Conservation (phyloP, 2,888 invertebrate genomes). For the Drosophila hawaiiensis region DNA sequence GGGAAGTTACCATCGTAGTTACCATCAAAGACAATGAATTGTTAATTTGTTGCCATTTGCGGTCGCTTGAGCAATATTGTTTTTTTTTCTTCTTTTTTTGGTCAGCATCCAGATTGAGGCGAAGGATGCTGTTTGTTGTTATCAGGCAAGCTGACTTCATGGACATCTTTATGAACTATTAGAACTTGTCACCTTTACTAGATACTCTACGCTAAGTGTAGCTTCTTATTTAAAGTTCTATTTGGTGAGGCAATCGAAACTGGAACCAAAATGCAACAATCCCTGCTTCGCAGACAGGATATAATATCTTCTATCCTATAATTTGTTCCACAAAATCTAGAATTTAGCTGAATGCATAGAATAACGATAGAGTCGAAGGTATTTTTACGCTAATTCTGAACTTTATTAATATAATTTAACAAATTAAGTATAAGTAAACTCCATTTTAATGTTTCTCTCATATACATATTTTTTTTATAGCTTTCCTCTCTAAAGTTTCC, state of each 20-base stretch:
- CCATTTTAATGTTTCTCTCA: accelerated
- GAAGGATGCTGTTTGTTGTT: slow-evolving; percentile 8
- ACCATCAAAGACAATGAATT: slow-evolving; percentile 65
- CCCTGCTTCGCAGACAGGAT: neutral
- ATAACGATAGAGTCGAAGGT: neutral
- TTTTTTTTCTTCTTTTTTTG: slow-evolving; percentile 4
- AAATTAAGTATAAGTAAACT: neutral
- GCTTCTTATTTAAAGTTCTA: no score
- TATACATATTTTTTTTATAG: neutral
- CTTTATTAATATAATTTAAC: neutral
- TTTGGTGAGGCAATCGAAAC: neutral
- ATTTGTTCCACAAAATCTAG: neutral
- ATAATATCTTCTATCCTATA: neutral
- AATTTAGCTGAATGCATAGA: neutral
- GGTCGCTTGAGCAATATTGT: slow-evolving; percentile 15
- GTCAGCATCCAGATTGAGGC: neutral
- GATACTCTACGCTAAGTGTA: neutral
- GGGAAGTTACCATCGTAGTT: neutral
- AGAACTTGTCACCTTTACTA: neutral
- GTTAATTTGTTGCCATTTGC: slow-evolving; percentile 62
- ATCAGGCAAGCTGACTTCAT: no score
- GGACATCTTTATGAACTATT: neutral
- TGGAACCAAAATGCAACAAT: neutral
- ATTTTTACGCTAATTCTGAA: neutral
- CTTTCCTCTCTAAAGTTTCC: neutral